Evolutionary conservation across 2,888 invertebrate genomes (phyloP).

Genomic region (Drosophila neutralis): DNA sequence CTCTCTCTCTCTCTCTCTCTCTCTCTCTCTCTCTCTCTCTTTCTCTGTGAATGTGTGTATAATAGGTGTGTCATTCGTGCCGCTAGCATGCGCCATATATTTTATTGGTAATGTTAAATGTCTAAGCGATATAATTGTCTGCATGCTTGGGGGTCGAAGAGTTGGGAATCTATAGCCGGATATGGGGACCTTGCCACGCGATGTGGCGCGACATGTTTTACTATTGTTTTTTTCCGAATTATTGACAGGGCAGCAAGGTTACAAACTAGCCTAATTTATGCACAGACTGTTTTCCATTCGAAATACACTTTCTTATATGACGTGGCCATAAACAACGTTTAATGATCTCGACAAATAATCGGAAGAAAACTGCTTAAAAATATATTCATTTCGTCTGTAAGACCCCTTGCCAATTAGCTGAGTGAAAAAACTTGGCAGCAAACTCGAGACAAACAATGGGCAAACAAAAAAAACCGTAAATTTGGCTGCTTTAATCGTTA

Average conservation of each 20-base stretch:
- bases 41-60: slow-evolving; percentile 16
- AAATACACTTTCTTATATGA: slow-evolving; percentile 21
- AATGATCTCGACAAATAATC: slow-evolving; percentile 6
- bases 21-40: not conserved
- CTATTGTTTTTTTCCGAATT: slow-evolving; percentile 36
- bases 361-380: not conserved
- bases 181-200: slow-evolving; percentile 6
- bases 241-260: slow-evolving; percentile 49
- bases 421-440: slow-evolving; percentile 57
- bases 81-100: slow-evolving; percentile 39
- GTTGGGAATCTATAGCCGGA: slow-evolving; percentile 14
- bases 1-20: not conserved
- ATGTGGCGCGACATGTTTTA: slow-evolving; percentile 49
- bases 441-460: slow-evolving; percentile 5
- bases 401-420: slow-evolving; percentile 39
- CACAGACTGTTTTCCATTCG: slow-evolving; percentile 22
- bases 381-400: not conserved
- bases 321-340: not conserved
- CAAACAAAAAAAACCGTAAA: not conserved
- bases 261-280: slow-evolving; percentile 49
- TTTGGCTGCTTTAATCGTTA: slow-evolving; percentile 7
- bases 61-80: slow-evolving; percentile 60
- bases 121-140: slow-evolving; percentile 74
- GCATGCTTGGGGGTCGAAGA: slow-evolving; percentile 29
- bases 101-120: slow-evolving; percentile 74